These are phyloP conservation scores for Tenthredo scrophulariae DNA, from an alignment of 2,888 invertebrate genomes.

Conservation along the genomic window DNA sequence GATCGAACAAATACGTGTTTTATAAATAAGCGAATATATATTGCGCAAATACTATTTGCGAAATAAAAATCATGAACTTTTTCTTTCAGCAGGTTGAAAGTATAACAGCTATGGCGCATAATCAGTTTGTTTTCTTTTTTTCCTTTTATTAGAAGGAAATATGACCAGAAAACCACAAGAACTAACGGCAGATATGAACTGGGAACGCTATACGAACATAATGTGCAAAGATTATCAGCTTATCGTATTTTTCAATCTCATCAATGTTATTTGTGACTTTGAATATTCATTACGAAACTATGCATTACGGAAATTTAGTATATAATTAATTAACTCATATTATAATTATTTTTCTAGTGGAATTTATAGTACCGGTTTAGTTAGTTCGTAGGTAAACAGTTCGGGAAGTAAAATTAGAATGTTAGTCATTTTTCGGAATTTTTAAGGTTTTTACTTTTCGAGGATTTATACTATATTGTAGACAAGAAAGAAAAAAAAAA, in stretches of 20 bases:
- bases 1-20: neutral
- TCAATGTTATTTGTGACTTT: no score
- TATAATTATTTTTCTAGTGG: neutral
- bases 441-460: no score
- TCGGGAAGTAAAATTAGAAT: neutral
- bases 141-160: neutral
- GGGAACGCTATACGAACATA: neutral
- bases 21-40: neutral
- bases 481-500: no score
- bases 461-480: no score
- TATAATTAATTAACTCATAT: neutral
- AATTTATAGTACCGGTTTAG: neutral
- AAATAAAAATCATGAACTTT: neutral
- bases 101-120: neutral
- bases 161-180: neutral
- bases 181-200: neutral
- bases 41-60: neutral
- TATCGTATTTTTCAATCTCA: neutral
- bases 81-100: neutral
- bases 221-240: neutral
- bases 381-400: neutral
- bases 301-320: neutral
- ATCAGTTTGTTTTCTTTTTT: neutral
- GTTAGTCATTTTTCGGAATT: neutral
- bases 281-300: neutral